phyloP scores from a whole-genome alignment of 2,797 vertebrate genomes.

The Capromys pilorides region DNA sequence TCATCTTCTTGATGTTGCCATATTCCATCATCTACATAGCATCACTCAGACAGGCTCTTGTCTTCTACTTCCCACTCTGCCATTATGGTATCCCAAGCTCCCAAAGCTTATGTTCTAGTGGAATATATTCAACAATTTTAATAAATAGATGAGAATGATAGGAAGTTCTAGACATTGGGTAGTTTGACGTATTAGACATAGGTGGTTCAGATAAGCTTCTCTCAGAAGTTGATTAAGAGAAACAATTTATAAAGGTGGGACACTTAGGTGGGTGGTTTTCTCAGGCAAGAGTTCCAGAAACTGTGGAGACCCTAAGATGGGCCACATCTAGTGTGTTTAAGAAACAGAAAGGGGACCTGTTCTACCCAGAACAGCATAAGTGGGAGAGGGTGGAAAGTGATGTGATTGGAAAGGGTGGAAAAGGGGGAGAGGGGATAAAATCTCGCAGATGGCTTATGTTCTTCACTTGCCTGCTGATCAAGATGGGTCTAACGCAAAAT shows the following conservation, averaged over 20 bases:
- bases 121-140: background rate
- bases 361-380: background rate
- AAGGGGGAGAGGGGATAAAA: background rate
- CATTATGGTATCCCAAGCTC: background rate
- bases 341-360: background rate
- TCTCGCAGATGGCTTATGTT: background rate
- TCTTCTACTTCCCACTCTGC: no score
- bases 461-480: background rate
- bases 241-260: background rate
- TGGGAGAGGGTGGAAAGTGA: background rate
- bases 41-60: no score
- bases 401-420: background rate
- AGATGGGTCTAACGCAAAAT: background rate
- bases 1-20: no score
- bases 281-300: background rate
- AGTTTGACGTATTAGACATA: background rate
- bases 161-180: background rate
- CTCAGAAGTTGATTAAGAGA: background rate
- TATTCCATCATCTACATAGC: no score
- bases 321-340: background rate
- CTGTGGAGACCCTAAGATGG: background rate
- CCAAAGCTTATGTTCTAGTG: background rate
- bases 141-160: background rate
- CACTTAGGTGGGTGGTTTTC: background rate
- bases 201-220: background rate